Percentiles rank a stretch among this genome's conserved stretches.
Evolutionary conservation across 2,888 invertebrate species (phyloP).

Genomic region (Erebia epiphron): DNA sequence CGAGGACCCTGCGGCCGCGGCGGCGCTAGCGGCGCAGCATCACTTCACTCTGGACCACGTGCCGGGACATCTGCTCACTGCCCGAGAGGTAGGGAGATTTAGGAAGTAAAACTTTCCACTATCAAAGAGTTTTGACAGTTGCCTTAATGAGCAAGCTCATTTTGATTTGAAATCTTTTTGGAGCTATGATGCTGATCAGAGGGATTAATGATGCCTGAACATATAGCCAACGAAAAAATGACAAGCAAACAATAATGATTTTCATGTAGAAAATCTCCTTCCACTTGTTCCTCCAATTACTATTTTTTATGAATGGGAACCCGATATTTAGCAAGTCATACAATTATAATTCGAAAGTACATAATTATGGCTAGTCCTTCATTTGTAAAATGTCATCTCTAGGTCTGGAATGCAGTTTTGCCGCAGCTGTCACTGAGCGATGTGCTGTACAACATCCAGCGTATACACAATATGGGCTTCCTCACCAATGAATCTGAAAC

Average conservation of each 20-base stretch:
- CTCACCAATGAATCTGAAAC: constrained; percentile 77
- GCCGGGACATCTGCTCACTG: constrained; percentile 86
- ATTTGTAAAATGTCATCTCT: not conserved
- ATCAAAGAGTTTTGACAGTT: no score
- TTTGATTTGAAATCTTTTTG: no score
- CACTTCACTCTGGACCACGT: constrained; percentile 86
- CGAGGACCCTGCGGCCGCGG: constrained; percentile 78
- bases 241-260: not conserved
- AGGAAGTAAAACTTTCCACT: not conserved
- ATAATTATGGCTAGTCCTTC: not conserved
- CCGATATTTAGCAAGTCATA: no score
- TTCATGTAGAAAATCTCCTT: not conserved
- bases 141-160: no score
- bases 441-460: constrained; percentile 80
- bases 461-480: constrained; percentile 85
- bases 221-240: no score
- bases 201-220: no score
- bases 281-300: not conserved
- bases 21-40: constrained; percentile 72
- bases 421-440: constrained; percentile 78
- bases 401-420: constrained; percentile 86
- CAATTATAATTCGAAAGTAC: no score
- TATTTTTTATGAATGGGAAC: not conserved
- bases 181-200: no score
- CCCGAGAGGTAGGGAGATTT: constrained; percentile 78